These are phyloP conservation scores for Cecidostiba fungosa DNA, from an alignment of 2,888 invertebrate genomes.

Conservation along the genomic window DNA sequence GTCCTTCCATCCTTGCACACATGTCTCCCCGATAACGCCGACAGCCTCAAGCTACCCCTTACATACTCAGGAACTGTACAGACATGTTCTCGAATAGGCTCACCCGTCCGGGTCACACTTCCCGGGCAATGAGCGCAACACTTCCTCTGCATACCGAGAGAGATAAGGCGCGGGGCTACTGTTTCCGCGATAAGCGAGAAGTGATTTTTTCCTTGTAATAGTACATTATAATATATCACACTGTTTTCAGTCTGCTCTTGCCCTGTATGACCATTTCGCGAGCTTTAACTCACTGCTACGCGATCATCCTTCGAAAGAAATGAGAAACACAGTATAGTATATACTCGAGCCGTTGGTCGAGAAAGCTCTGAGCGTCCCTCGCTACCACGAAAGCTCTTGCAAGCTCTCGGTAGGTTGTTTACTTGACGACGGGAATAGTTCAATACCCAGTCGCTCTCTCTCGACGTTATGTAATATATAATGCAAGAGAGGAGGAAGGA, in stretches of 20 bases:
- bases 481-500: too few species aligned
- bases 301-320: too few species aligned
- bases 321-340: too few species aligned
- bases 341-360: neutral
- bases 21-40: slow-evolving; percentile 62
- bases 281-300: neutral
- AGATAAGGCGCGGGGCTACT: neutral
- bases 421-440: slow-evolving; percentile 74
- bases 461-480: slow-evolving; percentile 53
- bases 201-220: neutral
- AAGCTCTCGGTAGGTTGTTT: slow-evolving; percentile 70
- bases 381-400: slow-evolving; percentile 19
- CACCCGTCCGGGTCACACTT: slow-evolving; percentile 64
- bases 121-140: slow-evolving; percentile 76
- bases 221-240: too few species aligned
- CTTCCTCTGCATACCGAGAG: slow-evolving; percentile 66
- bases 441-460: slow-evolving; percentile 44
- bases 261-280: neutral
- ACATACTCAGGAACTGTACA: slow-evolving; percentile 73
- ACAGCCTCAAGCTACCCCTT: slow-evolving; percentile 71
- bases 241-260: neutral
- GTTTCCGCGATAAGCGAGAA: neutral
- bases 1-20: slow-evolving; percentile 53
- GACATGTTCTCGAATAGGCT: slow-evolving; percentile 66
- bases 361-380: slow-evolving; percentile 5